Base-by-base conservation (phyloP, 2,888 invertebrate genomes). In the Desoria tigrina region DNA sequence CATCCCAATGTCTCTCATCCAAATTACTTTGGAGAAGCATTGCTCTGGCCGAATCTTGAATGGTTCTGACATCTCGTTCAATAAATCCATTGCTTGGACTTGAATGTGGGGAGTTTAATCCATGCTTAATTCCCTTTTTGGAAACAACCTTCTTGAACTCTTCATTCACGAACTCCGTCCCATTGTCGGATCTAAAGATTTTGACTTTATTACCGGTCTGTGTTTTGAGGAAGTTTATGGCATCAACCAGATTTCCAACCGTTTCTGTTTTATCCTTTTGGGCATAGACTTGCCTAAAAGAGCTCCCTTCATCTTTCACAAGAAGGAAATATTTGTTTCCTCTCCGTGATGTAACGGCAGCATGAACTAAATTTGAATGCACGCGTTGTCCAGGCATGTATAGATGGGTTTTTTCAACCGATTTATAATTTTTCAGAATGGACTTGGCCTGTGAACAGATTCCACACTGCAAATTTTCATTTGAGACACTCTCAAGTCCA, bases 1-100 rank as follows among this genome's bases (percentile, higher is more conserved):
- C 79, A 14, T 77, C 78, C 79, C 79, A 81, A 50, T 79, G 70
- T 16, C 63, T 37, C 27, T 71, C 63, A 0, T 76, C 76, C 26
- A 79, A 37, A 32, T 76, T 66, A 27, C 74, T 73, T 18, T 74
- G 66, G 21, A 70, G 66, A n/a, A 80, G 37, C 77, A 79, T 78
- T 3, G 78, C 66, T 54, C 77, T 67, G 6, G 79, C 78, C 14
- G 58, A 42, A 24, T 57, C 61, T 32, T 66, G 63, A 9, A 49
- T 60, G 1, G 65, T 63, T 37, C 68, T 26, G 2, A 65, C 65
- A n/a, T 68, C 65, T 16, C 69, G 37, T 32, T 66, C 69, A 28
- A 69, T 61, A n/a, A 59, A 49, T 18, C 69, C 69, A 53, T 69
- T 69, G 2, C 55, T 39, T 11, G 42, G 32, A n/a, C 51, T 51